Evolutionary conservation across 2,113 vertebrate genomes (phyloP), one percentile per base, ranked within the genome.

Genomic region (Acrocephalus kingi): DNA sequence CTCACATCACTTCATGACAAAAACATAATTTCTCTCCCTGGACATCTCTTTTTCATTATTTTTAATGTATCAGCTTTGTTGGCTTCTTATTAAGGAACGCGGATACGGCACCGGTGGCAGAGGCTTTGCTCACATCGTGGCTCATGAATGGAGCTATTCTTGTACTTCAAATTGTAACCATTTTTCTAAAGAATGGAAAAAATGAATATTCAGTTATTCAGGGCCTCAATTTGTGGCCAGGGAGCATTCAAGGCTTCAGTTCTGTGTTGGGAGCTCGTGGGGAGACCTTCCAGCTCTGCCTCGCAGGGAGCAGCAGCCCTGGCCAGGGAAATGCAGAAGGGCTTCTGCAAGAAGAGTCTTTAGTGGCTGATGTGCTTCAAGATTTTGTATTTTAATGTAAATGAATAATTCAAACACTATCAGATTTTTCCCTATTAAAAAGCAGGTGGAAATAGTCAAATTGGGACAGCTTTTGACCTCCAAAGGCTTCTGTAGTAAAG

Each of bases 141-240:
- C 84, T 93, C 59, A 16, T 75, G 80, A 95, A 95, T 90, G 75
- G 90, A 94, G 64, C 88, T 93, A 92, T 96, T 96, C 88, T 93
- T 68, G 51, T 33, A 3, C 72, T 78, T 88, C 2, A 90, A 81
- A 90, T 46, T 68, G 64, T 41, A 48, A 55, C 55, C 27, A 54
- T 75, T 75, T 91, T 92, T 84, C 35, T 72, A 33, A 94, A 96
- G 92, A 94, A 95, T 54, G 37, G 61, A 35, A 61, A 84, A 93
- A 92, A 96, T 93, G 92, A 96, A 95, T 93, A 96, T 95, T 93
- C 93, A 90, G 75, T 59, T n/a, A 19, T 90, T 95, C 90, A 92
- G 64, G 69, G n/a, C 48, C 45, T 95, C 83, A 49, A n/a, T 77
- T 61, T 4, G 2, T 75, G 91, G 39, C 72, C 71, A 63, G n/a